Evolutionary conservation across 1,140 invertebrate species (phyloP).

Genomic region (Orussus abietinus): DNA sequence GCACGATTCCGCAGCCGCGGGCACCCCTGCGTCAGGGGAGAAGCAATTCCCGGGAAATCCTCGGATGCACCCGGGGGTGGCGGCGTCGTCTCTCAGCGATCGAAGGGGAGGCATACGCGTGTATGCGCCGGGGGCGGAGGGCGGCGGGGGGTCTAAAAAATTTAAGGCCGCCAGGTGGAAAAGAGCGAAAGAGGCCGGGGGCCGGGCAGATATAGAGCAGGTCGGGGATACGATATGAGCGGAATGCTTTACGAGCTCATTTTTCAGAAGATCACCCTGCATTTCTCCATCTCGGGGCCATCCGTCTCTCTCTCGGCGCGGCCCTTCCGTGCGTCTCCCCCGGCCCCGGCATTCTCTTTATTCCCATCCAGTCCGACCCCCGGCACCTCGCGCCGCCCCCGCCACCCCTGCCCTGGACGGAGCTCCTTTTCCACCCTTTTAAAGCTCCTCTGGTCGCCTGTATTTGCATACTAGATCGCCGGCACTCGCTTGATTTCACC

Average conservation of each 20-base stretch:
- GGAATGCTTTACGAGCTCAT: constrained; percentile 40
- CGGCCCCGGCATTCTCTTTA: constrained; percentile 11
- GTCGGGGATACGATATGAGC: constrained; percentile 34
- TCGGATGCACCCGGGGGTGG: too few relatives aligned
- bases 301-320: constrained; percentile 9
- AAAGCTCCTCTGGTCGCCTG: constrained; percentile 21
- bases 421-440: constrained; percentile 14
- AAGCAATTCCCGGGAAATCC: too few relatives aligned
- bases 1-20: too few relatives aligned
- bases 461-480: constrained; percentile 41
- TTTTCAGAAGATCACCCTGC: constrained; percentile 35
- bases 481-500: constrained; percentile 39
- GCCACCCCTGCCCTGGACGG: constrained; percentile 6
- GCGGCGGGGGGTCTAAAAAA: too few relatives aligned
- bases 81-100: too few relatives aligned
- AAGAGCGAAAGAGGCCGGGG: constrained; percentile 23
- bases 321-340: constrained; percentile 6
- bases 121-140: too few relatives aligned
- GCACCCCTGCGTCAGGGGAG: too few relatives aligned
- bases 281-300: constrained; percentile 15
- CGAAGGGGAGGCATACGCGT: too few relatives aligned
- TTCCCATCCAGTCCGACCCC: too few relatives aligned
- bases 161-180: constrained; percentile 9
- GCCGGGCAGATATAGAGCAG: too few relatives aligned
- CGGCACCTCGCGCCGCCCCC: not conserved